Base-by-base conservation (phyloP, 1,140 invertebrate species). In the Tetramorium alpestre region DNA sequence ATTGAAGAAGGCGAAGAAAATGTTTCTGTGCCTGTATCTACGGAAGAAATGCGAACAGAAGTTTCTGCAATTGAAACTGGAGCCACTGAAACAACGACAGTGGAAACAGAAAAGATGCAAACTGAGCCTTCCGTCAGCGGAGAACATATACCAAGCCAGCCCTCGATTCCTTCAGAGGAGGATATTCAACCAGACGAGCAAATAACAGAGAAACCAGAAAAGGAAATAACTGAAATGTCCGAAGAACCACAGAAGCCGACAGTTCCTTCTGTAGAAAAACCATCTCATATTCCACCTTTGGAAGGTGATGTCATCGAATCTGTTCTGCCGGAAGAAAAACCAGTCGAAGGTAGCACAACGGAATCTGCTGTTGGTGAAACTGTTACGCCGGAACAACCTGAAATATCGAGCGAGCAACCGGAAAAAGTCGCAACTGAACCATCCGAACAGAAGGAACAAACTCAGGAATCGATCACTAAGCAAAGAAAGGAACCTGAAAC, bases 71-170 rank as follows among this genome's bases (percentile, higher is more conserved):
- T 47, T 58, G 22, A 73, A 67, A 73, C 16, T 51, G 51, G 44
- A 67, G 16, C 47, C 16, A 58, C 85, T 10, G 49, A 28, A 18
- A 22, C 11, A 73, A 28, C 28, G 18, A 1, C 4, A 5, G 47
- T 62, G 33, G 65, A 75, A 56, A 60, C 18, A 38, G 69, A 84
- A 44, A 73, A 73, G 44, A 22, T 82, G n/a, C 72, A 88, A n/a
- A 87, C 84, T 65, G 77, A 90, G 85, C 25, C 69, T 54, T 80
- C 86, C 0, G 54, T 69, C 3, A 69, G 64, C 13, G 54, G 28
- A 22, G 58, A 54, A 76, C 28, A 90, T 41, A 18, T 82, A 77
- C 33, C 89, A 56, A 89, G 80, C 49, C 89, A 81, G 51, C 58
- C 76, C 65, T 51, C 84, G 33, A 47, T 77, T 82, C 64, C 33